phyloP scores from a whole-genome alignment of 1,140 invertebrate genomes.

The Drosophila equinoxialis region DNA sequence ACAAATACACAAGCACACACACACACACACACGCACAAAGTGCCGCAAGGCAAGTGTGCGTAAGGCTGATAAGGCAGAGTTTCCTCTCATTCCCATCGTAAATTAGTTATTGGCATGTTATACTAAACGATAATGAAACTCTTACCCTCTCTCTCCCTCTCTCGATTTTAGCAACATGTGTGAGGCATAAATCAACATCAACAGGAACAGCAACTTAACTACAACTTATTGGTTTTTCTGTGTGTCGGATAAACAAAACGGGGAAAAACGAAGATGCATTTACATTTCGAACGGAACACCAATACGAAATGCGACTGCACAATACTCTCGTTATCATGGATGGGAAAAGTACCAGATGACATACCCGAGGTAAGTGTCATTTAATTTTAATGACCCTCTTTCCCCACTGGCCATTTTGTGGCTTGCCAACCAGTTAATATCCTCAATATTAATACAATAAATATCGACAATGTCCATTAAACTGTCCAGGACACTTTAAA shows the following conservation, averaged over 20 bases:
- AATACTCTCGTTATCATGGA: slow-evolving; percentile 97
- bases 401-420: no score
- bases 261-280: slow-evolving; percentile 87
- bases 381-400: slow-evolving; percentile 16
- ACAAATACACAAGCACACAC: slow-evolving; percentile 33
- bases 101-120: slow-evolving; percentile 80
- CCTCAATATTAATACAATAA: slow-evolving; percentile 74
- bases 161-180: slow-evolving; percentile 58
- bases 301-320: slow-evolving; percentile 97
- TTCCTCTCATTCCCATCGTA: slow-evolving; percentile 62
- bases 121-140: slow-evolving; percentile 74
- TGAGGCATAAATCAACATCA: slow-evolving; percentile 53
- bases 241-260: slow-evolving; percentile 21
- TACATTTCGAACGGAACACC: slow-evolving; percentile 95
- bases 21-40: slow-evolving; percentile 33
- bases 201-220: slow-evolving; percentile 38
- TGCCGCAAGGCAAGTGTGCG: slow-evolving; percentile 40
- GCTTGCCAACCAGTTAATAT: neutral
- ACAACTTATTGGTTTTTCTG: slow-evolving; percentile 23
- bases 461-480: slow-evolving; percentile 71
- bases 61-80: slow-evolving; percentile 63
- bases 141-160: slow-evolving; percentile 15
- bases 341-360: slow-evolving; percentile 98
- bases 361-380: slow-evolving; percentile 91
- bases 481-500: slow-evolving; percentile 65